Conservation (phyloP, 2,888 invertebrate species). For the Drosophila mayaguana region DNA sequence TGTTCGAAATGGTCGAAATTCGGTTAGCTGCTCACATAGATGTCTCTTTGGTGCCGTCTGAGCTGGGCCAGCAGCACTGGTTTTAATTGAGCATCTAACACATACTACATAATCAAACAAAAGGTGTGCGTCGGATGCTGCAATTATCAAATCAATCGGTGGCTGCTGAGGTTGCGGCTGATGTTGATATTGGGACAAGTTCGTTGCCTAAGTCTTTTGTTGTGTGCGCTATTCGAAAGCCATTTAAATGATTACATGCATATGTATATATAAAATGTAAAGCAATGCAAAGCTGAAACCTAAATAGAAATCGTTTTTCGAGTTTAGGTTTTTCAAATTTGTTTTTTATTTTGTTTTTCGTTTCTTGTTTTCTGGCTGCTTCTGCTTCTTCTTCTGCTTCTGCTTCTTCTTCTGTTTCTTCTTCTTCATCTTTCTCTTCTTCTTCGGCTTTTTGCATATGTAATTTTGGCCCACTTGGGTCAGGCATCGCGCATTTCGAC, state of each 20-base stretch:
- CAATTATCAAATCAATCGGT: constrained; percentile 73
- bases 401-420: neutral
- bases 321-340: constrained; percentile 36
- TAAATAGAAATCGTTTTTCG: constrained; percentile 76
- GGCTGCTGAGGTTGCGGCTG: constrained; percentile 28
- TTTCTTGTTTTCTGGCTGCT: constrained; percentile 7
- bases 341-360: too few species aligned
- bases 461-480: constrained; percentile 60
- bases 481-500: constrained; percentile 59
- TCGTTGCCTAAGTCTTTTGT: constrained; percentile 81
- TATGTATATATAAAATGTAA: constrained; percentile 61
- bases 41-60: neutral
- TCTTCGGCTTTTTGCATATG: constrained; percentile 60
- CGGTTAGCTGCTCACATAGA: neutral
- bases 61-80: constrained; percentile 19
- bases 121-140: constrained; percentile 69
- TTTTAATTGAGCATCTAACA: constrained; percentile 50
- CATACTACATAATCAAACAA: constrained; percentile 55
- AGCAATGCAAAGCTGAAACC: constrained; percentile 68
- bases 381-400: too few species aligned
- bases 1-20: neutral
- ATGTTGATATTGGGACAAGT: constrained; percentile 69
- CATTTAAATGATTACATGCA: constrained; percentile 68
- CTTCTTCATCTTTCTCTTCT: constrained; percentile 1
- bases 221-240: constrained; percentile 64